A percentile compares a stretch with the other conserved stretches of the same genome.
These are phyloP conservation scores for Apodemus speciosus DNA, from an alignment of 2,113 vertebrate genomes.

Conservation along the genomic window DNA sequence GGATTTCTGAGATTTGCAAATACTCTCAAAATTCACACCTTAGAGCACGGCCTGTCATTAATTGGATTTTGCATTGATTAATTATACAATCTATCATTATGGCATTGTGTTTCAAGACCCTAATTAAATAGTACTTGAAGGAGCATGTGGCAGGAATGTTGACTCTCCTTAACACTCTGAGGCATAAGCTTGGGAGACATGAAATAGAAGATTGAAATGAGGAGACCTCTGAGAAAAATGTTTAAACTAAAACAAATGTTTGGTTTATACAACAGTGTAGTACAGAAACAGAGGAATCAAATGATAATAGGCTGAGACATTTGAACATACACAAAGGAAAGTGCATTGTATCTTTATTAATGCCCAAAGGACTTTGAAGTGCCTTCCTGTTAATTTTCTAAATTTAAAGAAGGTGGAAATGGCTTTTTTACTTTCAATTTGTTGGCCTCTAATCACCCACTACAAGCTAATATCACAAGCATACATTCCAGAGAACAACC, in stretches of 20 bases:
- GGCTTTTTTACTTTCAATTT: not conserved
- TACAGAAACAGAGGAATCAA: not conserved
- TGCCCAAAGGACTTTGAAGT: not conserved
- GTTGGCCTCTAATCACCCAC: not conserved
- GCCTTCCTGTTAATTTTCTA: not conserved
- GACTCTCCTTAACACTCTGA: not conserved
- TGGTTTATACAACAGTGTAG: not conserved
- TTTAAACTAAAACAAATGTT: conserved; percentile 34
- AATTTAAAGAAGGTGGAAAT: not conserved
- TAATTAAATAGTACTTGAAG: not conserved
- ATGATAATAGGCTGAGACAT: not conserved
- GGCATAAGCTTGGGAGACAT: not conserved
- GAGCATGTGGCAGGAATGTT: not conserved
- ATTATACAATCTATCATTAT: not conserved
- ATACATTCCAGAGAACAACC: not conserved
- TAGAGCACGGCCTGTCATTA: not conserved
- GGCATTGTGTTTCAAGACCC: not conserved
- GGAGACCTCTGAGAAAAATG: not conserved
- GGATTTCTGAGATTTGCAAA: not conserved
- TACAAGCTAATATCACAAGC: not conserved
- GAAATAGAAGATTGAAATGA: not conserved
- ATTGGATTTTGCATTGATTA: not conserved
- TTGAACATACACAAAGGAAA: not conserved
- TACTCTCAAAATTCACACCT: not conserved
- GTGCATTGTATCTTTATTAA: not conserved